Percentiles rank a stretch among this genome's conserved stretches.
Evolutionary conservation across 53 echinoderm and acorn worm species (phyloP).

Genomic region (Hippasteria phrygiana): DNA sequence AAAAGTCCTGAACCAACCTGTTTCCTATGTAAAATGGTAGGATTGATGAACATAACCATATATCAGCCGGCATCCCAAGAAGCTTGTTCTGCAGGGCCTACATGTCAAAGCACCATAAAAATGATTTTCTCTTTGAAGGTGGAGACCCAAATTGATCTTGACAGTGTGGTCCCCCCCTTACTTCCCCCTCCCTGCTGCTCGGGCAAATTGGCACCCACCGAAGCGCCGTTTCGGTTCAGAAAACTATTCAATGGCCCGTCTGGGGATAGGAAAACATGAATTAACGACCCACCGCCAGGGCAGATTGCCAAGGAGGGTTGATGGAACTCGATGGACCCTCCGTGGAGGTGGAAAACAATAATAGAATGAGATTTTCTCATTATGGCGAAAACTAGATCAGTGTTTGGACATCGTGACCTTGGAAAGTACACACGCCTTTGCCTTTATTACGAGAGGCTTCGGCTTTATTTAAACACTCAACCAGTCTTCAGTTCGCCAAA

Average conservation of each 20-base stretch:
- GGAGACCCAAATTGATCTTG: background rate
- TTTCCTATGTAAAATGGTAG: no score
- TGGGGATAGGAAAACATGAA: slow-evolving; percentile 31
- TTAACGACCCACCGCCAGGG: slow-evolving; percentile 25
- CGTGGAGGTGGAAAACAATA: background rate
- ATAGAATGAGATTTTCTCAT: background rate
- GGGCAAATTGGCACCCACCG: slow-evolving; percentile 19
- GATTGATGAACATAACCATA: no score
- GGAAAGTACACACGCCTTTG: background rate
- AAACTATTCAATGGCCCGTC: background rate
- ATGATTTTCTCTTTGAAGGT: background rate
- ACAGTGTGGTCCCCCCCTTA: background rate
- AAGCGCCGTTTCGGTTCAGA: background rate
- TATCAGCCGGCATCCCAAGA: background rate
- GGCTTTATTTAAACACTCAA: no score
- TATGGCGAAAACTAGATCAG: background rate
- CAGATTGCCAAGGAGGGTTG: background rate
- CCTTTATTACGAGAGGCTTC: no score
- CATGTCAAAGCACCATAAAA: no score
- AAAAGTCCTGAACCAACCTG: no score
- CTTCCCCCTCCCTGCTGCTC: slow-evolving; percentile 38
- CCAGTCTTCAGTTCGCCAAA: no score
- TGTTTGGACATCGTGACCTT: background rate
- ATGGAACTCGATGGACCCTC: background rate
- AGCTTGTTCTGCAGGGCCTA: background rate